These are phyloP conservation scores for Aplocera efformata DNA, from an alignment of 2,888 invertebrate species.

Conservation along the genomic window DNA sequence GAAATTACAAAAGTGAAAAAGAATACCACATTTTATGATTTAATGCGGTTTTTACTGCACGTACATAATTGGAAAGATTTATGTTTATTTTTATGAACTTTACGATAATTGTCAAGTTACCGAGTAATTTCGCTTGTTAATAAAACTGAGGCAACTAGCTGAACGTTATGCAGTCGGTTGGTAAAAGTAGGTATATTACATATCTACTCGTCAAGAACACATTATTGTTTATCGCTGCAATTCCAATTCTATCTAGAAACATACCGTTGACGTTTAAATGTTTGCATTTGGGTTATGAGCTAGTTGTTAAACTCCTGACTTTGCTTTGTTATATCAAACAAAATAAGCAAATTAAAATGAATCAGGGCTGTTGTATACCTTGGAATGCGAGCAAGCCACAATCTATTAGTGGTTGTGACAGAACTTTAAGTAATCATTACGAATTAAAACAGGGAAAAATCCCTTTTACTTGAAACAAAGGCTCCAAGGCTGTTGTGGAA, in stretches of 20 bases:
- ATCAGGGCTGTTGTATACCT: no score
- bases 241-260: slow-evolving; percentile 12
- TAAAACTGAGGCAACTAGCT: slow-evolving; percentile 13
- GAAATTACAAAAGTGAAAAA: background rate
- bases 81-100: slow-evolving; percentile 21
- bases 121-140: slow-evolving; percentile 18
- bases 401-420: slow-evolving; percentile 47
- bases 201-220: slow-evolving; percentile 11
- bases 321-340: slow-evolving; percentile 7
- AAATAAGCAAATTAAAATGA: no score
- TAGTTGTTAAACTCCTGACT: slow-evolving; percentile 3
- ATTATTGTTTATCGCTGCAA: slow-evolving; percentile 20
- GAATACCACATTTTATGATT: background rate
- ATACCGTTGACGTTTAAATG: slow-evolving; percentile 1
- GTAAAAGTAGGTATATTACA: background rate
- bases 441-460: slow-evolving; percentile 45
- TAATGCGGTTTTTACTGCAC: slow-evolving; percentile 24
- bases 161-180: slow-evolving; percentile 13
- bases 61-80: slow-evolving; percentile 25
- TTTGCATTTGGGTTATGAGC: slow-evolving; percentile 2
- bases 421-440: slow-evolving; percentile 36
- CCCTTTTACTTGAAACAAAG: slow-evolving; percentile 57
- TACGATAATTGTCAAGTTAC: slow-evolving; percentile 16
- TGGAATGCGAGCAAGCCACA: slow-evolving; percentile 43
- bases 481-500: slow-evolving; percentile 56